phyloP scores from a whole-genome alignment of 1,140 invertebrate genomes.

The Chymomyza costata region DNA sequence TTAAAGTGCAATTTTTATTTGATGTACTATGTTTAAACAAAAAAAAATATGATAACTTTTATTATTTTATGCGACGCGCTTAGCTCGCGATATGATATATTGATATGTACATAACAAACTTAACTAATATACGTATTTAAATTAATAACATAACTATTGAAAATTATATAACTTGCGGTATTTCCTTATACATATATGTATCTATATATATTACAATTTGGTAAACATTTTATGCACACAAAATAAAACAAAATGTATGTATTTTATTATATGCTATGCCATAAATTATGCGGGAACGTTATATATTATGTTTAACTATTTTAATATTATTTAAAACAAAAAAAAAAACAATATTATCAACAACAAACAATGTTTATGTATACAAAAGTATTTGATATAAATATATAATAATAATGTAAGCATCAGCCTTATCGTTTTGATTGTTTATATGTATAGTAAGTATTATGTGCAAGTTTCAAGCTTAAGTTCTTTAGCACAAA shows the following conservation, averaged over 20 bases:
- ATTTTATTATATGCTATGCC: slow-evolving; percentile 55
- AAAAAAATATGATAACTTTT: no score
- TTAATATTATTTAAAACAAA: slow-evolving; percentile 59
- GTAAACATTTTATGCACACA: slow-evolving; percentile 29
- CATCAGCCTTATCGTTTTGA: no score
- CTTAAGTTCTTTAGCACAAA: no score
- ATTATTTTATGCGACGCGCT: no score
- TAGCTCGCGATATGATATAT: no score
- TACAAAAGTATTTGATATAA: slow-evolving; percentile 64
- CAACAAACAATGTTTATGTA: slow-evolving; percentile 61
- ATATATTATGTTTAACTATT: slow-evolving; percentile 48
- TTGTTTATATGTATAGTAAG: no score
- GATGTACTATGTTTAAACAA: no score
- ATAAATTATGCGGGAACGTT: slow-evolving; percentile 67
- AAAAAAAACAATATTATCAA: slow-evolving; percentile 31
- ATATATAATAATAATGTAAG: slow-evolving; percentile 15
- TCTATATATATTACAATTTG: no score
- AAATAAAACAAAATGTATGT: slow-evolving; percentile 12
- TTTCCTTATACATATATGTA: slow-evolving; percentile 62
- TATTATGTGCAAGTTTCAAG: no score
- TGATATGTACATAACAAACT: slow-evolving; percentile 19
- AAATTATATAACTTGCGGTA: slow-evolving; percentile 16
- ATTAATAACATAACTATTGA: background rate
- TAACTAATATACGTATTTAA: slow-evolving; percentile 63
- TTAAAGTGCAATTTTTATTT: no score